Percentiles rank a stretch among this genome's conserved stretches.
Conservation (phyloP, 2,888 invertebrate genomes). For the Asteroscopus sphinx region DNA sequence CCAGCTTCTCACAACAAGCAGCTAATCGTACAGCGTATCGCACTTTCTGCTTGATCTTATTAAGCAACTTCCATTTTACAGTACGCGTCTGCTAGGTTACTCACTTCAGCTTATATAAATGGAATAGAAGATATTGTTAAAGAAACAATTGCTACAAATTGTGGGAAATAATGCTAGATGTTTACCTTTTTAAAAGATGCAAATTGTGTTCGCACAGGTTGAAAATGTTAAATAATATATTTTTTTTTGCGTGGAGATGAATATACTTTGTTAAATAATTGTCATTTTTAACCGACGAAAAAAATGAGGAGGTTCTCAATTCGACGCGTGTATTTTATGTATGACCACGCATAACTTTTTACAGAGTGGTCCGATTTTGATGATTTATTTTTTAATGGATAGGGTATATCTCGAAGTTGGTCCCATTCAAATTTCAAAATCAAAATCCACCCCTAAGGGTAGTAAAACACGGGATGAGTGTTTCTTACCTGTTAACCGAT, state of each 20-base stretch:
- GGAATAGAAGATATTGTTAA: conserved; percentile 38
- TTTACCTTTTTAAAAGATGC: conserved; percentile 16
- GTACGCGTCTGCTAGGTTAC: conserved; percentile 50
- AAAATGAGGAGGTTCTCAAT: too few species aligned
- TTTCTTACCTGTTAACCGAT: too few species aligned
- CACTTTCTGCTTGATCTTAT: conserved; percentile 80
- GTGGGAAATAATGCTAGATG: background rate
- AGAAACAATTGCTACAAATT: conserved; percentile 29
- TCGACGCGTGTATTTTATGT: too few species aligned
- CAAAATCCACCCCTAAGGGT: too few species aligned
- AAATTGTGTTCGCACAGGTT: conserved; percentile 5
- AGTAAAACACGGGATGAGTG: too few species aligned
- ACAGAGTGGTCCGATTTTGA: too few species aligned
- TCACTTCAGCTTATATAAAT: conserved; percentile 46
- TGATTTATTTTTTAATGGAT: too few species aligned
- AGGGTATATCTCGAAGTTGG: too few species aligned
- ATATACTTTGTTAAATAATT: background rate
- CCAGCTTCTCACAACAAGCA: conserved; percentile 72
- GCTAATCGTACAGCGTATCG: conserved; percentile 83
- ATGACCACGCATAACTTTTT: too few species aligned
- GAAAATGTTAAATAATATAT: background rate
- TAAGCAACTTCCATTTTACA: conserved; percentile 63
- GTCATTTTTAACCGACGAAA: too few species aligned
- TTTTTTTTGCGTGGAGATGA: background rate
- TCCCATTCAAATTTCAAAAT: too few species aligned